Base-by-base conservation (phyloP, 2,113 vertebrate species). In the Aleadryas rufinucha region DNA sequence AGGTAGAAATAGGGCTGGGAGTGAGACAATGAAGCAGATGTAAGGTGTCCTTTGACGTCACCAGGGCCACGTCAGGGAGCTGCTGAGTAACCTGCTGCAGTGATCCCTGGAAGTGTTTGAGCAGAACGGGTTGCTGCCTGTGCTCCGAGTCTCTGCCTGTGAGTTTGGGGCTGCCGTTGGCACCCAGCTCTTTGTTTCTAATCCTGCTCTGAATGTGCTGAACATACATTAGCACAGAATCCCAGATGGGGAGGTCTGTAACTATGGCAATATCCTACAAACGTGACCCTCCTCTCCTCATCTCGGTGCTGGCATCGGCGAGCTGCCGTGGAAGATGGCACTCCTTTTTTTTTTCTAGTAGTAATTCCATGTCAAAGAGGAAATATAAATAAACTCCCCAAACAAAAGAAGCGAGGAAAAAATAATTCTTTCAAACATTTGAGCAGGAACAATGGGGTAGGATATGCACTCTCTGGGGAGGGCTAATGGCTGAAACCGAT, bases 391-490 rank as follows among this genome's bases (percentile, higher is more conserved):
- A 97, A 96, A 96, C 74, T 89, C 63, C 53, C 52, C 56, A 79
- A 83, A 96, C 94, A 96, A 97, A 97, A 97, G 95, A 45, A 93
- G 35, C 91, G 96, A 97, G 96, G 95, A 93, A 97, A 97, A 97
- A 97, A 97, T 97, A 97, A 91, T 96, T 96, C 82, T 96, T 97
- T 97, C 93, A 92, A 97, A 97, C 93, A 84, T 91, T 93, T 91
- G 92, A 92, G 95, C 84, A 86, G 95, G 94, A 97, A 97, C 97
- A 97, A 97, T 97, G 84, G 95, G 92, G 54, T 92, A 92, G 95
- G 96, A 95, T 93, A 86, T 65, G 81, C 77, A 15, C 54, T 93
- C 96, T 95, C 94, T 91, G 86, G 96, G 97, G 97, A 97, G 70
- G 70, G 71, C 60, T 85, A 78, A 28, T 93, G 95, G 86, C 86